Evolutionary conservation across 2,888 invertebrate genomes (phyloP).

Genomic region (Ligdia adustata): DNA sequence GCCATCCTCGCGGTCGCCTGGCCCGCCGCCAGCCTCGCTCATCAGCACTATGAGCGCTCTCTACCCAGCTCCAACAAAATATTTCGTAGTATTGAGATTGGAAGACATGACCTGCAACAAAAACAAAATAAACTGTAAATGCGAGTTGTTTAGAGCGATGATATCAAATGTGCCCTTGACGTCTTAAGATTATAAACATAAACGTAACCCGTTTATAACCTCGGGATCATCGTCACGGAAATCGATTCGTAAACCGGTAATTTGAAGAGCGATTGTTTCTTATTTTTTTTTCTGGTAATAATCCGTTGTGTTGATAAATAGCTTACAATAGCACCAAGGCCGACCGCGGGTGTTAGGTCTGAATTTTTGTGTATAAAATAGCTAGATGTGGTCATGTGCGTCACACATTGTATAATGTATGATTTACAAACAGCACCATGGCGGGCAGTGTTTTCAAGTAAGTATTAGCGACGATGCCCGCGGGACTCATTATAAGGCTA

Average conservation of each 20-base stretch:
- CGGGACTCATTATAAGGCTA: constrained; percentile 13
- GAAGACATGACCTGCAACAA: constrained; percentile 56
- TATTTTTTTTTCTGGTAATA: constrained; percentile 19
- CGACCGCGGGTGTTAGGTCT: constrained; percentile 8
- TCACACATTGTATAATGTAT: constrained; percentile 36
- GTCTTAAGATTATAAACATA: constrained; percentile 2
- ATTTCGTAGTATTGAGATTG: not conserved
- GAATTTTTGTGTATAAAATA: constrained; percentile 22
- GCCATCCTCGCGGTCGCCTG: constrained; percentile 57
- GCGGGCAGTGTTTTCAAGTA: constrained; percentile 5
- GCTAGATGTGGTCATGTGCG: constrained; percentile 33
- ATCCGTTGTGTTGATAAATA: constrained; percentile 28
- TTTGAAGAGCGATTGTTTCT: constrained; percentile 17
- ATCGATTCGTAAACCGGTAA: constrained; percentile 17
- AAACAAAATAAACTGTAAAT: constrained; percentile 27
- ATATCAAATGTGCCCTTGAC: not conserved
- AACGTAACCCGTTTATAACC: not conserved
- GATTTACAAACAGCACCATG: constrained; percentile 14
- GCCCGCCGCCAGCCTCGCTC: constrained; percentile 42
- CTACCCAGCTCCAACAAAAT: constrained; percentile 17
- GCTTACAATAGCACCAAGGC: constrained; percentile 44
- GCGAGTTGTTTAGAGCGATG: not conserved
- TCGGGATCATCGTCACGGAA: not conserved
- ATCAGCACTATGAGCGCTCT: constrained; percentile 43
- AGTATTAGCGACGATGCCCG: constrained; percentile 5